phyloP scores from a whole-genome alignment of 2,888 invertebrate genomes.

The Drosophila cognata region DNA sequence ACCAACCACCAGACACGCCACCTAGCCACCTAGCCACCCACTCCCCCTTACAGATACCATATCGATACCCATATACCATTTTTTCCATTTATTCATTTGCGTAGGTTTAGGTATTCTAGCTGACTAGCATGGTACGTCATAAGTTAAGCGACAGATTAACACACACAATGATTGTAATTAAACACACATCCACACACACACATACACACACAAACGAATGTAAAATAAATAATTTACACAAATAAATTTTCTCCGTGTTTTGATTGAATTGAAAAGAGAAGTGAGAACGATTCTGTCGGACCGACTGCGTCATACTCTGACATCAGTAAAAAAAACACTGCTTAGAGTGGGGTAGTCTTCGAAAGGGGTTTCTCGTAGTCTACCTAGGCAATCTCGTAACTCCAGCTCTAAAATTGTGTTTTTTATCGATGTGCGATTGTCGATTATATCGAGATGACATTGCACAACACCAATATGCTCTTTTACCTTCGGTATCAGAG shows the following conservation, averaged over 20 bases:
- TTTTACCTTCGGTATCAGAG: neutral
- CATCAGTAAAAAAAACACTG: too few relatives aligned
- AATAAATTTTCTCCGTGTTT: slow-evolving; percentile 1
- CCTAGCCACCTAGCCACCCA: neutral
- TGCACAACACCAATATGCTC: neutral
- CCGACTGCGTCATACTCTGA: neutral
- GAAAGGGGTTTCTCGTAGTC: neutral
- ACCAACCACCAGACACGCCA: slow-evolving; percentile 10
- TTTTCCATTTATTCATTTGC: slow-evolving; percentile 67
- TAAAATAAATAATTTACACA: slow-evolving; percentile 49
- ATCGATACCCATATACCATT: slow-evolving; percentile 25
- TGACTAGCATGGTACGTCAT: slow-evolving; percentile 64
- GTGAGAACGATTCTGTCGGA: neutral
- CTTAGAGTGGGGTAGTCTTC: neutral
- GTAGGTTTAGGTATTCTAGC: slow-evolving; percentile 76
- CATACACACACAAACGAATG: slow-evolving; percentile 14
- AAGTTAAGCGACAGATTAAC: slow-evolving; percentile 56
- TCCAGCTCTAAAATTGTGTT: neutral
- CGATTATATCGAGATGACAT: neutral
- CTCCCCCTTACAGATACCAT: slow-evolving; percentile 28
- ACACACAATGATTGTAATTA: slow-evolving; percentile 21
- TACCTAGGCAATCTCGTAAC: rapidly evolving
- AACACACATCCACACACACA: slow-evolving; percentile 12
- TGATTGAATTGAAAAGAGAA: neutral
- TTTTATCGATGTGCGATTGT: neutral